Percentiles rank a stretch among this genome's conserved stretches.
phyloP scores from a whole-genome alignment of 2,113 vertebrate species.

The Lepus europaeus region DNA sequence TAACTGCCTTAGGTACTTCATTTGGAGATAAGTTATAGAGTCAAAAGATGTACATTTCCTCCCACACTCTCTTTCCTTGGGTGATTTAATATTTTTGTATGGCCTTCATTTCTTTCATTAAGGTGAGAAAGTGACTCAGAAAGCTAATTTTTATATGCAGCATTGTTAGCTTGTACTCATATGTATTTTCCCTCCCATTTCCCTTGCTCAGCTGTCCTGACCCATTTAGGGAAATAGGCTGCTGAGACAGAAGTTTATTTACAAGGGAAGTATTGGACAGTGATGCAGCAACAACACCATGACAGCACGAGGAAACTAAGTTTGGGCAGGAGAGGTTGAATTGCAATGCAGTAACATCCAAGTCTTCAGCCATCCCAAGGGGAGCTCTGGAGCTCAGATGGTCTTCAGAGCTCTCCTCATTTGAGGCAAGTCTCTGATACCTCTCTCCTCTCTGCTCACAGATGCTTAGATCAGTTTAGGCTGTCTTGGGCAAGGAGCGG shows the following conservation, averaged over 20 bases:
- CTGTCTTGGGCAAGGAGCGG: not conserved
- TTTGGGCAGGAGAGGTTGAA: not conserved
- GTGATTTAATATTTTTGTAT: not conserved
- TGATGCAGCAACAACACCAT: not conserved
- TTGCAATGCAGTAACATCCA: not conserved
- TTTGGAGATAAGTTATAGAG: not conserved
- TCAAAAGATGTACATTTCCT: slow-evolving; percentile 15
- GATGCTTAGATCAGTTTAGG: not conserved
- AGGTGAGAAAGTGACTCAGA: not conserved
- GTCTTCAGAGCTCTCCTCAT: not conserved
- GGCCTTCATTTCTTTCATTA: not conserved
- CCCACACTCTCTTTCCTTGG: not conserved
- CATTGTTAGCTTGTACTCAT: not conserved
- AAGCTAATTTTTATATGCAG: not conserved
- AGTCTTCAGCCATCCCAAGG: not conserved
- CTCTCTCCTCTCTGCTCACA: not conserved
- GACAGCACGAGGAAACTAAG: not conserved
- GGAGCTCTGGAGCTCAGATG: not conserved
- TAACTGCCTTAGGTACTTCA: slow-evolving; percentile 2
- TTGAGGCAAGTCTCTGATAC: not conserved
- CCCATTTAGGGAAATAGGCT: not conserved
- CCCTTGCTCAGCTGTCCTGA: not conserved
- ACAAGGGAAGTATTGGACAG: not conserved
- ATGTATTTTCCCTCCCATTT: not conserved
- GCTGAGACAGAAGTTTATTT: not conserved